phyloP scores from a whole-genome alignment of 2,113 vertebrate species.

The human region DNA sequence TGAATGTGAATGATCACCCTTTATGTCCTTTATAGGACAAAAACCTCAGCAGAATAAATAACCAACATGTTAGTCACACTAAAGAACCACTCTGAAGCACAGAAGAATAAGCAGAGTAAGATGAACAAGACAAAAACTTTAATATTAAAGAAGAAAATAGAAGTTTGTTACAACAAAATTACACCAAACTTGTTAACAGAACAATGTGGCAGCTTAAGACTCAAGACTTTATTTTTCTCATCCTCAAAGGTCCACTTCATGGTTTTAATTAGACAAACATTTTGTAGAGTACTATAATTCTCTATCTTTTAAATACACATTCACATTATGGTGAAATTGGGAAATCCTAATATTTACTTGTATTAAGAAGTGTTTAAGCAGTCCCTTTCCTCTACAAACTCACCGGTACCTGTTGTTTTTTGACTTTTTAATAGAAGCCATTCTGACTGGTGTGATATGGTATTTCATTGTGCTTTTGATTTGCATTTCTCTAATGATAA shows the following conservation, averaged over 20 bases:
- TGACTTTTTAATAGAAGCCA: too few relatives aligned
- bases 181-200: not conserved
- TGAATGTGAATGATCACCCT: not conserved
- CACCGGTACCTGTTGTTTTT: too few relatives aligned
- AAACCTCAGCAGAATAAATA: not conserved
- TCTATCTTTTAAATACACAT: not conserved
- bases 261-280: not conserved
- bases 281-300: not conserved
- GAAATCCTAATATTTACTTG: not conserved
- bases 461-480: too few relatives aligned
- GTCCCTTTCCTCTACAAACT: too few relatives aligned
- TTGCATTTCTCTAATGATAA: too few relatives aligned
- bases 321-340: not conserved
- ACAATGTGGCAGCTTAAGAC: not conserved
- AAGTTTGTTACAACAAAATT: not conserved
- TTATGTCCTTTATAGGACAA: not conserved
- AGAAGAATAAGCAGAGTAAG: not conserved
- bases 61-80: not conserved
- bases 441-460: too few relatives aligned
- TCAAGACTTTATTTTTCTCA: not conserved
- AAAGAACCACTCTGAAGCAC: not conserved
- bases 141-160: not conserved
- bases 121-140: not conserved
- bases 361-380: not conserved
- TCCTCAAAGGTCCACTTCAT: not conserved